These are phyloP conservation scores for Isotomurus palustris DNA, from an alignment of 2,888 invertebrate genomes.

Conservation along the genomic window DNA sequence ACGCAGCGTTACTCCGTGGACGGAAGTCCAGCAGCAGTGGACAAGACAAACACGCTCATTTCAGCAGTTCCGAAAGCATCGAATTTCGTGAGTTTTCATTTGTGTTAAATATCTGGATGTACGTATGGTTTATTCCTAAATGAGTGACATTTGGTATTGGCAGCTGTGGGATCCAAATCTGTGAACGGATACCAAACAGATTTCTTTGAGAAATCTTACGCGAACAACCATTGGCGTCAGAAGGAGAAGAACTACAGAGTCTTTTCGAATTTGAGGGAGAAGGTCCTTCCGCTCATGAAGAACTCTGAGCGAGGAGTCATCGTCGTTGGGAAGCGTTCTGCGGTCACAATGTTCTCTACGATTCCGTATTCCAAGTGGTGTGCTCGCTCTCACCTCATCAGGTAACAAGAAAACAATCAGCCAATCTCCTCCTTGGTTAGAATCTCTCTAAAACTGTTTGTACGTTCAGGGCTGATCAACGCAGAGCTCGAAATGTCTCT, in stretches of 20 bases:
- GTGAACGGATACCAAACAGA: too few relatives aligned
- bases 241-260: slow-evolving; percentile 23
- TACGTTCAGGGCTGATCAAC: too few relatives aligned
- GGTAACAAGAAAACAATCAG: too few relatives aligned
- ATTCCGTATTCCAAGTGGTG: slow-evolving; percentile 72
- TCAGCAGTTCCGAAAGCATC: slow-evolving; percentile 76
- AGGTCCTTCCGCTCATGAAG: slow-evolving; percentile 61
- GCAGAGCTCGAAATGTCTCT: slow-evolving; percentile 75
- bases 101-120: background rate
- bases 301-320: slow-evolving; percentile 75
- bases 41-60: slow-evolving; percentile 48
- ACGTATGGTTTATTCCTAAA: slow-evolving; percentile 1
- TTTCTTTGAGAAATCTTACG: background rate
- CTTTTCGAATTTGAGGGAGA: slow-evolving; percentile 34
- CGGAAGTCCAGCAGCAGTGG: slow-evolving; percentile 1
- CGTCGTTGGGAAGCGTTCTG: slow-evolving; percentile 66
- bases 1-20: slow-evolving; percentile 12
- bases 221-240: too few relatives aligned
- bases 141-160: background rate
- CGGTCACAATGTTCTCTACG: slow-evolving; percentile 80
- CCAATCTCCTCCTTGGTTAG: too few relatives aligned
- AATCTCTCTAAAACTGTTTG: too few relatives aligned
- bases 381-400: too few relatives aligned
- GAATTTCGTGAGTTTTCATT: slow-evolving; percentile 54
- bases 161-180: slow-evolving; percentile 14